Conservation (phyloP, 2,888 invertebrate genomes). For the Notocelia uddmanniana region DNA sequence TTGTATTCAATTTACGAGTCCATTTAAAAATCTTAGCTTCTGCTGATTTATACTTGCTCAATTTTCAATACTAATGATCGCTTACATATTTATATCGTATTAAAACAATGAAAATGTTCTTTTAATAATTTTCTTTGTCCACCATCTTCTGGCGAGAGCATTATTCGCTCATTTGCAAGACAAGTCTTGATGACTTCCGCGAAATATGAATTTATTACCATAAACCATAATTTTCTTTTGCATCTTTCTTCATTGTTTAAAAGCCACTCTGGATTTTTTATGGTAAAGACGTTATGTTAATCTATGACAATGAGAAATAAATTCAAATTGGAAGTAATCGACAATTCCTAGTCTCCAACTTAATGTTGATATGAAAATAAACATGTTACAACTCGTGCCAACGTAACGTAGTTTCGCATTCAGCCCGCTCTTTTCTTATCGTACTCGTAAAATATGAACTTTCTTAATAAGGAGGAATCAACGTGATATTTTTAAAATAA, state of each 20-base stretch:
- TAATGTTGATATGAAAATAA: no score
- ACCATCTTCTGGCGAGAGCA: slow-evolving; percentile 20
- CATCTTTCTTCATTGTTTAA: slow-evolving; percentile 36
- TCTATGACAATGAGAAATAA: neutral
- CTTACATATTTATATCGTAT: slow-evolving; percentile 42
- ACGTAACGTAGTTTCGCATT: no score
- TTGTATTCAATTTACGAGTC: neutral
- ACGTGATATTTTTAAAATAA: no score
- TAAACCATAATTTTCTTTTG: slow-evolving; percentile 40
- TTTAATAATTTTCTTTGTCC: slow-evolving; percentile 41
- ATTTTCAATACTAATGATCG: slow-evolving; percentile 36
- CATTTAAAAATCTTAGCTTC: neutral
- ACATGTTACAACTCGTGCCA: no score
- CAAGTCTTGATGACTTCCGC: slow-evolving; percentile 41
- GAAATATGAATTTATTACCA: slow-evolving; percentile 45
- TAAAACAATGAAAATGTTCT: slow-evolving; percentile 41
- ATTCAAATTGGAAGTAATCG: neutral
- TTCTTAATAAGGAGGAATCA: no score
- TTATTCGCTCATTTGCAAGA: slow-evolving; percentile 46
- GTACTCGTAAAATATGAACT: no score
- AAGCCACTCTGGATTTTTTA: slow-evolving; percentile 21
- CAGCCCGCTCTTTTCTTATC: no score
- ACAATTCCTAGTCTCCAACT: no score
- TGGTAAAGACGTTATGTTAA: neutral
- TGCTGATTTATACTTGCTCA: neutral